Evolutionary conservation across 1,140 invertebrate species (phyloP).

Genomic region (Dinothrombium tinctorium): DNA sequence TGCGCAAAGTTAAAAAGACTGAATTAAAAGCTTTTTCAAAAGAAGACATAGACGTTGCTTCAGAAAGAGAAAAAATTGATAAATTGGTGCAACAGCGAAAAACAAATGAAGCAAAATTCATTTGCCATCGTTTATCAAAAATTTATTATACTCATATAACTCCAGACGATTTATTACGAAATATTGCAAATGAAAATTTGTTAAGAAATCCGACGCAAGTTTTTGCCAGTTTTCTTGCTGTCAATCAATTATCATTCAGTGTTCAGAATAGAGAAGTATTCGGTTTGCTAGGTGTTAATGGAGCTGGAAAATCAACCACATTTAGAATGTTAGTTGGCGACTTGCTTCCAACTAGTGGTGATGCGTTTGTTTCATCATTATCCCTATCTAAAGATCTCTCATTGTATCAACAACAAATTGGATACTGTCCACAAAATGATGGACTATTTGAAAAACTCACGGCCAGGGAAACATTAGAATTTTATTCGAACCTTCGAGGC

Average conservation of each 20-base stretch:
- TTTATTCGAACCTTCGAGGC: not conserved
- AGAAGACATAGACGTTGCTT: no score
- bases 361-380: constrained; percentile 14
- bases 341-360: constrained; percentile 18
- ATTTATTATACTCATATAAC: no score
- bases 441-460: constrained; percentile 55
- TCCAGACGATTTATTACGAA: no score
- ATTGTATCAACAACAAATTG: constrained; percentile 19
- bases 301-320: constrained; percentile 23
- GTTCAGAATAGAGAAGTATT: constrained; percentile 25
- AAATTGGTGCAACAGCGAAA: no score
- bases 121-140: no score
- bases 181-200: no score
- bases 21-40: no score
- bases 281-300: constrained; percentile 25
- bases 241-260: constrained; percentile 15
- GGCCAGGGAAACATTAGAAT: constrained; percentile 21
- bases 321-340: constrained; percentile 22
- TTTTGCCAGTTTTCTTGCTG: constrained; percentile 13
- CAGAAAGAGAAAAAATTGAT: no score
- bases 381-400: constrained; percentile 30
- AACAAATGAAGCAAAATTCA: no score
- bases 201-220: no score
- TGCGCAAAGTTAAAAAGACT: no score
- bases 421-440: constrained; percentile 38